These are phyloP conservation scores for Drosophila lacertosa DNA, from an alignment of 1,140 invertebrate species.

Conservation along the genomic window DNA sequence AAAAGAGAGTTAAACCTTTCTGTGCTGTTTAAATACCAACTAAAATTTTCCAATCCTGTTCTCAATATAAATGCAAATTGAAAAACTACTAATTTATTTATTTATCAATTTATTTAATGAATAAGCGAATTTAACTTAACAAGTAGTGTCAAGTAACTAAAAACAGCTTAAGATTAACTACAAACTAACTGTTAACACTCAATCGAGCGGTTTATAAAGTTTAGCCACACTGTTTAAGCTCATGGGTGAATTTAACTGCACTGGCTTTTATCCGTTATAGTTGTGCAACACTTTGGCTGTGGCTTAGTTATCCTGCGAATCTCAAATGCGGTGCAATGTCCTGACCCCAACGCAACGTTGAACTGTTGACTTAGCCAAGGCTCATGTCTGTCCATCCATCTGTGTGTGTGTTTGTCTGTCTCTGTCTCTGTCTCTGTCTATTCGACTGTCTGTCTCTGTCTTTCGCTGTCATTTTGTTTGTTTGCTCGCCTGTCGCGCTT, in stretches of 20 bases:
- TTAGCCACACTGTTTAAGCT: background rate
- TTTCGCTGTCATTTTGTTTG: conserved; percentile 65
- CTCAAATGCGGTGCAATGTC: conserved; percentile 61
- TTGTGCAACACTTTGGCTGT: conserved; percentile 43
- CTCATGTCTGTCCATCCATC: conserved; percentile 31
- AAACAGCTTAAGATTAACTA: no score
- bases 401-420: conserved; percentile 7
- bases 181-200: no score
- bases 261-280: background rate
- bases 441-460: background rate
- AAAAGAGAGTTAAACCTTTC: no score
- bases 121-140: no score
- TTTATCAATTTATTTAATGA: no score
- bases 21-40: no score
- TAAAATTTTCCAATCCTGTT: no score
- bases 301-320: no score
- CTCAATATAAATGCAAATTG: no score
- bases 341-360: conserved; percentile 61
- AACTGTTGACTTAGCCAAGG: conserved; percentile 64
- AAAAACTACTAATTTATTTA: no score
- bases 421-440: conserved; percentile 9
- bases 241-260: background rate
- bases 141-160: no score
- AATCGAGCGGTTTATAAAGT: background rate
- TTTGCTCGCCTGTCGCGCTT: conserved; percentile 72